These are phyloP conservation scores for Vidua macroura DNA, from an alignment of 2,113 vertebrate species.

Conservation along the genomic window DNA sequence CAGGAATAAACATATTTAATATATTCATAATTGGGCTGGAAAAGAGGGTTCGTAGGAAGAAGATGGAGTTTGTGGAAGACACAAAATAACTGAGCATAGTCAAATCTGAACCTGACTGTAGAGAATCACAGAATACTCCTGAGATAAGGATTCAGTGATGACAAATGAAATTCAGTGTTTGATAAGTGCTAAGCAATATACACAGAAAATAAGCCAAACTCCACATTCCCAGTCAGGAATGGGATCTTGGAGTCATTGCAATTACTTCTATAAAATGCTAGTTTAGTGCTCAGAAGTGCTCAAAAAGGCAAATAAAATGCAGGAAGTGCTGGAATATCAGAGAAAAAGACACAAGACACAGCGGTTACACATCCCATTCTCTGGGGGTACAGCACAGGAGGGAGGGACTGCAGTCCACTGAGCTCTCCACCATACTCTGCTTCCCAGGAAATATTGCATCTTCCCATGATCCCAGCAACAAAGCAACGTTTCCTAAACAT, in stretches of 20 bases:
- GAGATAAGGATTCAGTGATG: neutral
- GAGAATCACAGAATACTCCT: neutral
- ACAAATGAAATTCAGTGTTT: neutral
- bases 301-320: neutral
- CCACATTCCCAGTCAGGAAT: neutral
- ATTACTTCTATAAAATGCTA: neutral
- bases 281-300: neutral
- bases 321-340: neutral
- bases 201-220: neutral
- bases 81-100: neutral
- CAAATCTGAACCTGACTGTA: neutral
- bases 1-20: neutral
- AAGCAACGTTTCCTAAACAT: neutral
- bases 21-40: neutral
- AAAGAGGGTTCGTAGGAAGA: neutral
- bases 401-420: accelerated
- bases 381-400: neutral
- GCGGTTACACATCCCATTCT: accelerated
- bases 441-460: neutral
- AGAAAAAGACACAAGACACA: neutral
- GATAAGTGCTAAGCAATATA: neutral
- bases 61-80: neutral
- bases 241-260: neutral
- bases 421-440: neutral
- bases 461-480: neutral